A percentile compares a stretch with the other conserved stretches of the same genome.
phyloP scores from a whole-genome alignment of 1,140 invertebrate genomes.

The Sinella curviseta region DNA sequence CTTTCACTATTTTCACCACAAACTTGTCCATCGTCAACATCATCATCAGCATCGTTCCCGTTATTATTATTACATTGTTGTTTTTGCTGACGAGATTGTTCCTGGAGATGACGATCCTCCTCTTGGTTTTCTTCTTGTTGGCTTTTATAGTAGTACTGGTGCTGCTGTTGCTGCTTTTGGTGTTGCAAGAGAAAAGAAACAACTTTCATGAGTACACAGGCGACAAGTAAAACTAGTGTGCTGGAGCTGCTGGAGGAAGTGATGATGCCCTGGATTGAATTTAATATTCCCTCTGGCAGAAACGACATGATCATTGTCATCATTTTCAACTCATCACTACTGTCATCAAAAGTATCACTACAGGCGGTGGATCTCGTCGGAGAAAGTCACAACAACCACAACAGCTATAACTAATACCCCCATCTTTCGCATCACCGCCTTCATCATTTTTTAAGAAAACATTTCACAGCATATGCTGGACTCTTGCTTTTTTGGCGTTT shows the following conservation, averaged over 20 bases:
- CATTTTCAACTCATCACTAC: neutral
- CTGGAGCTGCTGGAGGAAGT: neutral
- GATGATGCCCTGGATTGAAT: conserved; percentile 8
- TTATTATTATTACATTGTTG: neutral
- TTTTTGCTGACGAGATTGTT: neutral
- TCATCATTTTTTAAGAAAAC: too few species aligned
- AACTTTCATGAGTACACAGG: conserved; percentile 5
- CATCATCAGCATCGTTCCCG: neutral
- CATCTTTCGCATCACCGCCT: too few species aligned
- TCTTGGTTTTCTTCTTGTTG: too few species aligned
- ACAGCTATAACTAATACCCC: too few species aligned
- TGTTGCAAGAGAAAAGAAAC: conserved; percentile 6
- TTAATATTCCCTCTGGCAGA: conserved; percentile 2
- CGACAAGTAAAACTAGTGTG: neutral
- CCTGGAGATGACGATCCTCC: neutral
- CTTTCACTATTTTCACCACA: conserved; percentile 13
- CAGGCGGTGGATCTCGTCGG: too few species aligned
- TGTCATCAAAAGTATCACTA: neutral
- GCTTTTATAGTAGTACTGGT: neutral
- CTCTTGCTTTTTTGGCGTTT: too few species aligned
- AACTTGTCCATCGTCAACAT: neutral
- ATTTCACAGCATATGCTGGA: too few species aligned
- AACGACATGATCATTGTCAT: neutral
- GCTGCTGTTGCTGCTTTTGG: neutral
- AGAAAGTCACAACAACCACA: too few species aligned